phyloP scores from a whole-genome alignment of 35 echinoderm and acorn worm species.

The Patiria miniata region DNA sequence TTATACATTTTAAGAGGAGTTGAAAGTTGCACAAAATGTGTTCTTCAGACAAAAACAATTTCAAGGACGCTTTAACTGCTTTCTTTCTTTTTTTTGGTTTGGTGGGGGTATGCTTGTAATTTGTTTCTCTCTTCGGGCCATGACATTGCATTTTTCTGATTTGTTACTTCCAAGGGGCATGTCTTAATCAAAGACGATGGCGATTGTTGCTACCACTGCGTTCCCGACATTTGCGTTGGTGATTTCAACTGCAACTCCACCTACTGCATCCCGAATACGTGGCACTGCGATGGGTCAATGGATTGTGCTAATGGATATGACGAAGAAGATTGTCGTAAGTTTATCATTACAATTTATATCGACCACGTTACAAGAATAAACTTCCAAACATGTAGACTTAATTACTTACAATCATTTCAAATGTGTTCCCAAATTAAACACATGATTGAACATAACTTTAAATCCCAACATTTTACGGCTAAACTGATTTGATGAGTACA shows the following conservation, averaged over 20 bases:
- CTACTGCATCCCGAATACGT: conserved; percentile 16
- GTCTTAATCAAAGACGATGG: conserved; percentile 19
- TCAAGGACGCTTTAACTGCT: too few relatives aligned
- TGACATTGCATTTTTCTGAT: neutral
- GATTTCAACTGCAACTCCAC: conserved; percentile 47
- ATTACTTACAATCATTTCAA: too few relatives aligned
- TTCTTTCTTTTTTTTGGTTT: too few relatives aligned
- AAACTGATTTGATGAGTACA: too few relatives aligned
- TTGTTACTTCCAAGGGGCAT: neutral
- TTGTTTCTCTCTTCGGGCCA: too few relatives aligned
- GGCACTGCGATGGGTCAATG: conserved; percentile 11
- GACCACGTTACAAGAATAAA: neutral
- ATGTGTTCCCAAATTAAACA: too few relatives aligned
- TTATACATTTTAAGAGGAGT: too few relatives aligned
- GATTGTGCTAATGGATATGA: conserved; percentile 24
- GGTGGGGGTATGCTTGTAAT: too few relatives aligned
- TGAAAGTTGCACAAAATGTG: too few relatives aligned
- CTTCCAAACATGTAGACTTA: neutral
- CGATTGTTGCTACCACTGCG: conserved; percentile 32
- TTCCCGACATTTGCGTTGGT: neutral
- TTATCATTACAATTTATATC: neutral
- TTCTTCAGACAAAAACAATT: too few relatives aligned
- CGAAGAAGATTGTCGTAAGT: conserved; percentile 40
- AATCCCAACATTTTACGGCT: too few relatives aligned
- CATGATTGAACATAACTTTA: too few relatives aligned